Evolutionary conservation across 2,797 vertebrate genomes (phyloP).

Genomic region (Acrossocheilus fasciatus): DNA sequence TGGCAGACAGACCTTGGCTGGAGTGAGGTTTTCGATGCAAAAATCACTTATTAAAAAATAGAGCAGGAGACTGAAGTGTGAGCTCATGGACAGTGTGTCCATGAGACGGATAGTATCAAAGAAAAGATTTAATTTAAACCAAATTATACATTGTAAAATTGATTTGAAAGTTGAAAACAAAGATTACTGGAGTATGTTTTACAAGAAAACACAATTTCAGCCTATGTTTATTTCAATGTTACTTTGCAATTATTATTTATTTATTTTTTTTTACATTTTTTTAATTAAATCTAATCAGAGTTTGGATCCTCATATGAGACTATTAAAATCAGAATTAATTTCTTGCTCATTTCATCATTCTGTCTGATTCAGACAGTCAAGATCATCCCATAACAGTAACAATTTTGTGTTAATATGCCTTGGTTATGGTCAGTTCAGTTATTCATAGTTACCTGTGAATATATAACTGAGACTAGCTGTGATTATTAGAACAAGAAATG

Average conservation of each 20-base stretch:
- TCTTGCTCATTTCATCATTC: background rate
- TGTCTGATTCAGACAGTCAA: background rate
- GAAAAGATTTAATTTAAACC: too few relatives aligned
- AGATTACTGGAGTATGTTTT: background rate
- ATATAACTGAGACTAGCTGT: background rate
- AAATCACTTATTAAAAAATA: conserved; percentile 1
- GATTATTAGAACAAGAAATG: background rate
- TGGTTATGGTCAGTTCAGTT: background rate
- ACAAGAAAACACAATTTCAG: background rate
- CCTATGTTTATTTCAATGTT: too few relatives aligned
- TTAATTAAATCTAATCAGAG: background rate
- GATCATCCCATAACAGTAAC: background rate
- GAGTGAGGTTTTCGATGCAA: conserved; percentile 24
- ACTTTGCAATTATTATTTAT: background rate
- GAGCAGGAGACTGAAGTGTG: background rate
- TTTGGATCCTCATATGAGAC: background rate
- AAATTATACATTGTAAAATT: background rate
- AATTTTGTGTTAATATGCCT: background rate
- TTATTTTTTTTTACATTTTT: too few relatives aligned
- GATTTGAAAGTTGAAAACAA: too few relatives aligned
- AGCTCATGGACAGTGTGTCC: background rate
- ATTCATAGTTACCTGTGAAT: background rate
- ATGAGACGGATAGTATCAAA: background rate
- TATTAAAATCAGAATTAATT: background rate
- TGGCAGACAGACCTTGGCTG: conserved; percentile 46